Evolutionary conservation across 2,888 invertebrate species (phyloP), one percentile per base, ranked within the genome.

Genomic region (Ferdinandea cuprea): DNA sequence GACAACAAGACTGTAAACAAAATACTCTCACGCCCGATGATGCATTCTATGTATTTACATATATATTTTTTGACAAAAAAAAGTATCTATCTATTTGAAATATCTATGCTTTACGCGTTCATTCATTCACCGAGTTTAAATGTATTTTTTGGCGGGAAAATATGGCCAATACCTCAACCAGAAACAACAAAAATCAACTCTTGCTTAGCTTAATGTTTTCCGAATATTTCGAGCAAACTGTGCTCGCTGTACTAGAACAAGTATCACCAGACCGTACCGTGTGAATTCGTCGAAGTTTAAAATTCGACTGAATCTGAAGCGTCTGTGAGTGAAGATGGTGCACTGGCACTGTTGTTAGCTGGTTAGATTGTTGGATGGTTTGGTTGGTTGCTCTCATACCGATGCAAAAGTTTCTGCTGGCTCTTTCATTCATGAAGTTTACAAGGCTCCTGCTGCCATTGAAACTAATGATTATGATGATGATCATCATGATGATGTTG

Each of bases 371-470:
- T 48, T 68, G 9, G 54, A 42, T 35, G 28, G 30, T 35, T 59
- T 28, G 58, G 42, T 42, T 58, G 15, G 40, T 5, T 66, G 37
- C 77, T 78, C 77, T 78, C 78, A 61, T 50, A 48, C 68, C 77
- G 56, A 52, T 37, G 35, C 59, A 66, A 52, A 78, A 66, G 61
- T 61, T 54, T 66, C 25, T 40, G 17, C 11, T 46, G 37, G 48
- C 58, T 71, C 69, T 81, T 42, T 66, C 81, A 80, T 80, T 80
- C 81, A 81, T 81, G 52, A 77, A 71, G 65, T 81, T 71, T 44
- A 32, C 52, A 66, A 81, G 65, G 76, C 46, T 81, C 56, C 44
- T 58, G 30, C 25, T 50, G 48, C 40, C 44, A n/a, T 42, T 28
- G 50, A 15, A 32, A 19, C 15, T 46, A 30, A 8, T 58, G 46